Evolutionary conservation across 1,140 invertebrate species (phyloP), one percentile per base, ranked within the genome.

Genomic region (Drosophila paulistorum): DNA sequence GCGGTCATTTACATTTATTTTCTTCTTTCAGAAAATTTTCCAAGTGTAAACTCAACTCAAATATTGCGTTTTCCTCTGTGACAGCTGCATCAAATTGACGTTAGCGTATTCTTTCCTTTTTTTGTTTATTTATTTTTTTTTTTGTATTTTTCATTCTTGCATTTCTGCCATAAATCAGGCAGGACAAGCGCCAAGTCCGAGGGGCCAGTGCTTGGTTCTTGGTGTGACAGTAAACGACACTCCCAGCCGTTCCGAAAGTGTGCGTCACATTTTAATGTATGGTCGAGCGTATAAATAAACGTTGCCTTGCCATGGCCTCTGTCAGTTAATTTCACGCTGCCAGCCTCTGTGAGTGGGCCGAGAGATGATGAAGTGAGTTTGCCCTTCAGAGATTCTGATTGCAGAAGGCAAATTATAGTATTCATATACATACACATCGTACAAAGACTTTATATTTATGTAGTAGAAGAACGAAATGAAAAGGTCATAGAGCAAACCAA

Each of bases 261-360:
- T 48, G 74, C 68, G 63, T 83, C 80, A 89, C 81, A 87, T 84
- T 80, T 90, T 81, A 84, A 87, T 87, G 77, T 84, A 87, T 80
- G 84, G 26, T 85, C 71, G 17, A 9, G 62, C 65, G 68, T 84
- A 87, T 87, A 87, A 87, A 87, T 87, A 87, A 87, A 87, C 72
- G 81, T 75, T 74, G 70, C 68, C 62, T 72, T 20, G 60, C 77
- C 68, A 64, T 64, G 73, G 68, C 80, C 73, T 77, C 74, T 87
- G 84, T 79, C 84, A 87, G 81, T 87, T 87, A 87, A 87, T 87
- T 87, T 87, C 84, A 87, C 81, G 84, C 80, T 87, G 84, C 84
- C 84, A 84, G 85, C 71, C 74, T 78, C 65, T 63, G 84, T 83
- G 76, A 89, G 73, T 74, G 70, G 79, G 76, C 65, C 77, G 9